These are phyloP conservation scores for Myiopsitta monachus DNA, from an alignment of 2,113 vertebrate species.

Conservation along the genomic window DNA sequence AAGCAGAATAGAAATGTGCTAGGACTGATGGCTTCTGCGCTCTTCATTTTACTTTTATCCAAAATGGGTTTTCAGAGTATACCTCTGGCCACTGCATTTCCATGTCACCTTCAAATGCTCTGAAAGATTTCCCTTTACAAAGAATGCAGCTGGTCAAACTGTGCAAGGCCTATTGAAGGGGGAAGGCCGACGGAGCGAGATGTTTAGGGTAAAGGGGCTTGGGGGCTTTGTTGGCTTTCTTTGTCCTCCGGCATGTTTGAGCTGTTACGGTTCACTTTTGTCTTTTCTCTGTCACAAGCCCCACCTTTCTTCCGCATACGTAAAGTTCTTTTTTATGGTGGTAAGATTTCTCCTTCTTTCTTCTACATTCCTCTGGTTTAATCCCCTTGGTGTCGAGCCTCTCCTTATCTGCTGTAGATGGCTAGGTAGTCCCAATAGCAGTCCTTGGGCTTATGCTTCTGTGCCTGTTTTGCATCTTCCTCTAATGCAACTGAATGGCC, in stretches of 20 bases:
- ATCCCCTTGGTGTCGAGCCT: neutral
- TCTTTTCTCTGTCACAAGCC: constrained; percentile 77
- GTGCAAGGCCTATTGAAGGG: fast-evolving
- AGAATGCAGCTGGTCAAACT: neutral
- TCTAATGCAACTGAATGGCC: neutral
- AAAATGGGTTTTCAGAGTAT: neutral
- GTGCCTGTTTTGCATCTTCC: neutral
- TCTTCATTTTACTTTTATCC: neutral
- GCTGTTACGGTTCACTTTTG: neutral
- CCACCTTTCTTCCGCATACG: constrained; percentile 81
- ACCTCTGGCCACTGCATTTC: neutral
- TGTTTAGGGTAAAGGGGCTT: neutral
- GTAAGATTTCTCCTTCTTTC: constrained; percentile 75
- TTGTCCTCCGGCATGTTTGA: neutral
- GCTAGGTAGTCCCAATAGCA: neutral
- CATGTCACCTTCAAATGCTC: neutral
- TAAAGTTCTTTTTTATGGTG: constrained; percentile 82
- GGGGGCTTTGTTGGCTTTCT: neutral
- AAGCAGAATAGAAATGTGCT: neutral
- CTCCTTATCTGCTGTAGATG: constrained; percentile 19
- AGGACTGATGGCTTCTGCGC: neutral
- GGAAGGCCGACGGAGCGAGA: neutral
- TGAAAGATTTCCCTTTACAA: neutral
- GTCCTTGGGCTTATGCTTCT: neutral
- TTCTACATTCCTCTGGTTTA: neutral